phyloP scores from a whole-genome alignment of 2,113 vertebrate genomes.

The Ornithorhynchus anatinus region DNA sequence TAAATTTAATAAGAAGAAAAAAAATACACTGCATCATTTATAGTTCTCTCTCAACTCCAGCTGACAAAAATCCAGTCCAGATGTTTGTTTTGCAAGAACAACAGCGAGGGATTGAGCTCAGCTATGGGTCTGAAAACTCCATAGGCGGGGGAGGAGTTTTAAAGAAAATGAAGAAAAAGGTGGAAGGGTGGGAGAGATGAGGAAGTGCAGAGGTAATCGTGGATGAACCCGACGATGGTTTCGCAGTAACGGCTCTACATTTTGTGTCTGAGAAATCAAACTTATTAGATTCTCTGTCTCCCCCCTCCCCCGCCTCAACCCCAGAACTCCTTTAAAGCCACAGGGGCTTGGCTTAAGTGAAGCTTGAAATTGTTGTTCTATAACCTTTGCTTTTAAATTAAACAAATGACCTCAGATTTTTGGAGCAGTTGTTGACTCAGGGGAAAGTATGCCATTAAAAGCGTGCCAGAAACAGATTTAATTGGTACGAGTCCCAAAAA shows the following conservation, averaged over 20 bases:
- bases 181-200: no score
- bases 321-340: constrained; percentile 62
- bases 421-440: constrained; percentile 67
- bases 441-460: constrained; percentile 73
- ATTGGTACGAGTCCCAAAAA: constrained; percentile 70
- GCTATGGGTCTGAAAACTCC: constrained; percentile 11
- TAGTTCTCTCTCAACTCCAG: constrained; percentile 54
- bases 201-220: constrained; percentile 1
- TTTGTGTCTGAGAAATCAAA: constrained; percentile 44
- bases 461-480: constrained; percentile 73
- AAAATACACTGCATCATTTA: constrained; percentile 52
- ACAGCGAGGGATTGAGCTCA: constrained; percentile 22
- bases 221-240: constrained; percentile 23
- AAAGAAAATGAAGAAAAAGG: constrained; percentile 34
- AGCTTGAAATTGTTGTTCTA: constrained; percentile 68
- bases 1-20: constrained; percentile 58
- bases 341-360: constrained; percentile 60
- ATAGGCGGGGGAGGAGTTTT: neutral
- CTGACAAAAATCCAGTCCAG: constrained; percentile 61
- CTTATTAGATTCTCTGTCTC: constrained; percentile 42
- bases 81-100: constrained; percentile 50
- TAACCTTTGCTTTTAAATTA: constrained; percentile 75
- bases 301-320: constrained; percentile 16
- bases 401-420: constrained; percentile 79
- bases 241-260: constrained; percentile 55